These are phyloP conservation scores for Andrena camellia DNA, from an alignment of 2,888 invertebrate species.

Conservation along the genomic window DNA sequence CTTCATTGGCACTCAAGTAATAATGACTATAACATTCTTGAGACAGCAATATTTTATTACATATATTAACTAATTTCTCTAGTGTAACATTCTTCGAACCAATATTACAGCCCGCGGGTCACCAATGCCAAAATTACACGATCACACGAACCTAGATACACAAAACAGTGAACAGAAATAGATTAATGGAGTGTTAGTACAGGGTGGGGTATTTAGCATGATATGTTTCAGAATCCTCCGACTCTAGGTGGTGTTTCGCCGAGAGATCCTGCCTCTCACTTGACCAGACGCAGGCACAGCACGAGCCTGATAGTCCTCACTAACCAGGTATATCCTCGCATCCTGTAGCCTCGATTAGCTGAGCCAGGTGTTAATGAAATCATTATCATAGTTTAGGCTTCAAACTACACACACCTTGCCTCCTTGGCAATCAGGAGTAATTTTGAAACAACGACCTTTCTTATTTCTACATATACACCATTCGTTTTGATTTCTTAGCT, in stretches of 20 bases:
- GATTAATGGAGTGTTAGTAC: slow-evolving; percentile 67
- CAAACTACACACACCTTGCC: slow-evolving; percentile 43
- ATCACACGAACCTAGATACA: slow-evolving; percentile 34
- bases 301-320: slow-evolving; percentile 89
- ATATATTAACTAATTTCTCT: slow-evolving; percentile 40
- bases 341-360: slow-evolving; percentile 70
- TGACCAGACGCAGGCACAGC: slow-evolving; percentile 91
- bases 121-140: slow-evolving; percentile 17
- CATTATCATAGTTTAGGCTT: slow-evolving; percentile 65
- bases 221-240: slow-evolving; percentile 87
- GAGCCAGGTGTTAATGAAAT: slow-evolving; percentile 63
- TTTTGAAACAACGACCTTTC: slow-evolving; percentile 19
- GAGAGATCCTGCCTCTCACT: slow-evolving; percentile 87
- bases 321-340: slow-evolving; percentile 87
- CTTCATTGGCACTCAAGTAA: slow-evolving; percentile 50
- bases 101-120: slow-evolving; percentile 3
- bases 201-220: slow-evolving; percentile 81
- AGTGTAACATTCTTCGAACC: slow-evolving; percentile 20
- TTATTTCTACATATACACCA: slow-evolving; percentile 19
- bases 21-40: slow-evolving; percentile 37
- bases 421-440: slow-evolving; percentile 35
- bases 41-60: slow-evolving; percentile 27
- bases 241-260: slow-evolving; percentile 84
- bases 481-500: slow-evolving; percentile 15
- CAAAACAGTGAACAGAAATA: slow-evolving; percentile 28